Evolutionary conservation across 2,797 vertebrate genomes (phyloP).

Genomic region (Chrysocyon brachyurus): DNA sequence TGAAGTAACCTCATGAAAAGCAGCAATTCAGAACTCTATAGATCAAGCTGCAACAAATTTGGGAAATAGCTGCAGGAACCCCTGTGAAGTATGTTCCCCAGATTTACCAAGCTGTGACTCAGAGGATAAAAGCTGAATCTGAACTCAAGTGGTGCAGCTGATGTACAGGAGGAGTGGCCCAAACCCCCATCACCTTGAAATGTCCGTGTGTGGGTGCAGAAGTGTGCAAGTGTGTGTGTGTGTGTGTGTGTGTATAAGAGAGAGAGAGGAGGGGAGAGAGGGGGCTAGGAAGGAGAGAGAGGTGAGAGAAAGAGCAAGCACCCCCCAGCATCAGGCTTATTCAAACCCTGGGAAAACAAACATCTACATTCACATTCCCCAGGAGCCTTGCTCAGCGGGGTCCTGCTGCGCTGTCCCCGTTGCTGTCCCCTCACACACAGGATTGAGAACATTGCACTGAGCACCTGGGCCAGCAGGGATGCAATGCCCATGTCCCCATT

Average conservation of each 20-base stretch:
- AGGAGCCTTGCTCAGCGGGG: fast-evolving
- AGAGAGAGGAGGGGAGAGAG: not conserved
- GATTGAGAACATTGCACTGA: not conserved
- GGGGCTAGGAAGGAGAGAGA: not conserved
- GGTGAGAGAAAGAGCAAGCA: not conserved
- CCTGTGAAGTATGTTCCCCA: conserved; percentile 75
- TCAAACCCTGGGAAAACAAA: not conserved
- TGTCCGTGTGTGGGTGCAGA: not conserved
- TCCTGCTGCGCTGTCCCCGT: not conserved
- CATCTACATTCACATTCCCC: fast-evolving
- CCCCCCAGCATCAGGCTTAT: not conserved
- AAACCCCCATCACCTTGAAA: not conserved
- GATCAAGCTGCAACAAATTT: not conserved
- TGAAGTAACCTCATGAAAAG: not conserved
- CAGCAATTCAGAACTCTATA: not conserved
- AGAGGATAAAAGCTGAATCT: conserved; percentile 69
- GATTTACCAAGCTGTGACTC: conserved; percentile 58
- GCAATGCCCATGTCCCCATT: conserved; percentile 7
- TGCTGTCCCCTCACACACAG: not conserved
- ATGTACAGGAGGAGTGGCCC: not conserved
- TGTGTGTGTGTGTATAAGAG: not conserved
- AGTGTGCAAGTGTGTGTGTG: not conserved
- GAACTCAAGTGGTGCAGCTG: conserved; percentile 37
- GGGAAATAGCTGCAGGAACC: conserved; percentile 52
- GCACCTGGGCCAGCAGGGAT: not conserved